Base-by-base conservation (phyloP, 2,888 invertebrate genomes). In the Apeira syringaria region DNA sequence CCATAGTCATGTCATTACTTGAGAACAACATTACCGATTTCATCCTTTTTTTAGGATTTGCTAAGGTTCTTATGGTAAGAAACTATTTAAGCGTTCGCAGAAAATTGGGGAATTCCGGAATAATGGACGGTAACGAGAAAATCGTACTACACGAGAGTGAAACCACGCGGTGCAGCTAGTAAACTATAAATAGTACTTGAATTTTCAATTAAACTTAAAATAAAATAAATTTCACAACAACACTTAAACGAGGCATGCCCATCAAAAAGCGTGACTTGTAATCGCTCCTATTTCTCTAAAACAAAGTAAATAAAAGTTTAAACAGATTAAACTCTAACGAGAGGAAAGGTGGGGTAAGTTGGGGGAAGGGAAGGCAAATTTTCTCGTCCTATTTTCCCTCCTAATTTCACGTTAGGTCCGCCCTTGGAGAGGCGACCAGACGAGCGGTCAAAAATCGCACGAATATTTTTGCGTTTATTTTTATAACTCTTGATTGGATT, bases 221-320 rank as follows among this genome's bases (percentile, higher is more conserved):
- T 22, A 27, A 40, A 43, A 33, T 37, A 30, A 39, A 48, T 41
- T 47, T 45, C 36, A 32, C 41, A 45, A 64, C 67, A 59, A 56
- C 54, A 56, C 52, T 68, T 56, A 62, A 70, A 72, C 70, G 64
- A 61, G 66, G 58, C 57, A 64, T 64, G 71, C 63, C 51, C 55
- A 49, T 56, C 55, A 58, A 68, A 66, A 67, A 63, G 68, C 68
- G 61, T 56, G 64, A 63, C 69, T 64, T 71, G 72, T 84, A 85
- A 86, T 85, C 79, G 70, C 67, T 66, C 65, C 76, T 82, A 83
- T 84, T 84, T 75, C 59, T 70, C 72, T 73, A 68, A 74, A 77
- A 73, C 84, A 84, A 86, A 78, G 73, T 84, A 85, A 86, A 86
- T 85, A 87, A 87, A 87, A 88, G 81, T 87, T 83, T 81, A 83